phyloP scores from a whole-genome alignment of 2,888 invertebrate species.

The Anagyrus pseudococci region DNA sequence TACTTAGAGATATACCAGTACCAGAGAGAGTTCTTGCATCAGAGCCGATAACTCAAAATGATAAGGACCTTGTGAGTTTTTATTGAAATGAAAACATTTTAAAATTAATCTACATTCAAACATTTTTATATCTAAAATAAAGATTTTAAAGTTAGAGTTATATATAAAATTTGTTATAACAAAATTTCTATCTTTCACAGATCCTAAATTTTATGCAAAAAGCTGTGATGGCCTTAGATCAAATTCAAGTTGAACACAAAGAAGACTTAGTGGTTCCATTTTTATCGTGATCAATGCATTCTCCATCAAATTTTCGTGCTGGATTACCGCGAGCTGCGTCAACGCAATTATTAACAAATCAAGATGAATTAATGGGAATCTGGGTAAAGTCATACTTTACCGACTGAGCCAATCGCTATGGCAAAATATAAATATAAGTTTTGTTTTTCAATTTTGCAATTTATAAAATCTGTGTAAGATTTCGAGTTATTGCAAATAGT shows the following conservation, averaged over 20 bases:
- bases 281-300: slow-evolving; percentile 58
- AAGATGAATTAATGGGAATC: slow-evolving; percentile 37
- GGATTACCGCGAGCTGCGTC: slow-evolving; percentile 27
- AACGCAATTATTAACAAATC: slow-evolving; percentile 31
- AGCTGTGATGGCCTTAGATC: slow-evolving; percentile 75
- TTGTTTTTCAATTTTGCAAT: slow-evolving; percentile 3
- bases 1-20: slow-evolving; percentile 77
- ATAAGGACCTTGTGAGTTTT: slow-evolving; percentile 74
- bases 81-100: background rate
- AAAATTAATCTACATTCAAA: background rate
- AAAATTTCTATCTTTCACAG: slow-evolving; percentile 64
- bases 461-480: slow-evolving; percentile 17
- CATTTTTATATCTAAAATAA: background rate
- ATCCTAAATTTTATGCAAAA: slow-evolving; percentile 74
- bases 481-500: too few species aligned
- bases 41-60: slow-evolving; percentile 68
- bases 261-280: slow-evolving; percentile 91
- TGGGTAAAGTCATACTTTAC: slow-evolving; percentile 39
- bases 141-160: background rate
- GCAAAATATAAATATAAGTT: slow-evolving; percentile 4
- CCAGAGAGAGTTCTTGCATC: slow-evolving; percentile 73
- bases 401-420: slow-evolving; percentile 22
- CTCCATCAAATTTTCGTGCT: slow-evolving; percentile 14
- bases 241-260: slow-evolving; percentile 86
- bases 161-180: background rate